Base-by-base conservation (phyloP, 2,113 vertebrate genomes). In the Eubucco bourcierii region DNA sequence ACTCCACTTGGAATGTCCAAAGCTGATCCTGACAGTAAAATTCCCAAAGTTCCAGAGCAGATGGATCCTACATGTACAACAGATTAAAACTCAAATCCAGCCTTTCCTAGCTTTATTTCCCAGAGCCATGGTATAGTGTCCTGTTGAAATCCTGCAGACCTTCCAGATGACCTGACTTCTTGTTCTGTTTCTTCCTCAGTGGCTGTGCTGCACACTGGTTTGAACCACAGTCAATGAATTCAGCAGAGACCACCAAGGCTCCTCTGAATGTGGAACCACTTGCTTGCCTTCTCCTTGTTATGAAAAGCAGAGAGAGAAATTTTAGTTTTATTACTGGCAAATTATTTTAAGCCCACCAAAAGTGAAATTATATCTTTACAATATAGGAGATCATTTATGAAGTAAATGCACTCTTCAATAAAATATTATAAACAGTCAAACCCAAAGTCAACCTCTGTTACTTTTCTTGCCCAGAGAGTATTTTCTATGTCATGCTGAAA, bases 201-300 rank as follows among this genome's bases (percentile, higher is more conserved):
- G 94, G 93, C 65, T 95, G 72, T 94, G 93, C 90, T 95, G 87
- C 87, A 91, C 90, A 2, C 47, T 95, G 79, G 20, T 94, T 92
- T 96, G 91, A 96, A 76, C 14, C 20, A 58, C 0, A 0, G 56
- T 66, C 2, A 9, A 28, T 59, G 78, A 87, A 85, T 92, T 85
- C 82, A 74, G 52, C 72, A 64, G 93, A 89, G 75, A 91, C 24
- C 9, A 84, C 67, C 21, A 47, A 89, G 46, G n/a, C 15, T 80
- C 33, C 68, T 82, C 64, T 53, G 52, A 83, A 52, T 41, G 14
- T 0, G 6, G 52, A 83, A 73, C 29, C 10, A 1, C 21, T 87
- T 33, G 0, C 83, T 60, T 2, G 10, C 15, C 60, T 66, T 85
- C 87, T 82, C 15, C 50, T 67, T 66, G 53, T 31, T 50, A 52